phyloP scores from a whole-genome alignment of 2,888 invertebrate genomes.

The Ophonus ardosiacus region DNA sequence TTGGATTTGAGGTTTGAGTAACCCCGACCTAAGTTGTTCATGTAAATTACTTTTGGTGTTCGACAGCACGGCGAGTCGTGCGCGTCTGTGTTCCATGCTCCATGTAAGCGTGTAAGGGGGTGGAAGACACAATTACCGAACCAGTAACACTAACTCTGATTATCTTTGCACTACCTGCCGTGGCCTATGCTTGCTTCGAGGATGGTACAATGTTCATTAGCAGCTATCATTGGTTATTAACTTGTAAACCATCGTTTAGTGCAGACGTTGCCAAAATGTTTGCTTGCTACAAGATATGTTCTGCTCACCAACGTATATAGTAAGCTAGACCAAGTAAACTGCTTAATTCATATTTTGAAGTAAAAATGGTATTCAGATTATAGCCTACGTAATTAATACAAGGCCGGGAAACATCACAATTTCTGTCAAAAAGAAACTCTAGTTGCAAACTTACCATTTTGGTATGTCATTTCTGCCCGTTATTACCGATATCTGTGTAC shows the following conservation, averaged over 20 bases:
- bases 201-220: slow-evolving; percentile 48
- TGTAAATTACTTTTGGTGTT: slow-evolving; percentile 45
- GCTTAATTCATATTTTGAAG: too few relatives aligned
- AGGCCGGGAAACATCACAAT: too few relatives aligned
- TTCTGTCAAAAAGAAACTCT: too few relatives aligned
- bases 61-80: slow-evolving; percentile 2
- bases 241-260: slow-evolving; percentile 51
- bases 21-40: slow-evolving; percentile 35
- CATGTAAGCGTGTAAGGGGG: slow-evolving; percentile 1
- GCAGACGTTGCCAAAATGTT: slow-evolving; percentile 40
- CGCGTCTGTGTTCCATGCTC: neutral
- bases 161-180: slow-evolving; percentile 53
- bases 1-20: neutral
- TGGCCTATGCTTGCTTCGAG: slow-evolving; percentile 1
- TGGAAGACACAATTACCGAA: slow-evolving; percentile 51
- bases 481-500: too few relatives aligned
- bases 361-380: too few relatives aligned
- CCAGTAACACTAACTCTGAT: slow-evolving; percentile 41
- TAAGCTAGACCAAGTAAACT: too few relatives aligned
- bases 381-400: too few relatives aligned
- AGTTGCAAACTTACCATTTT: too few relatives aligned
- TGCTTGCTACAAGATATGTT: neutral
- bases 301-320: neutral
- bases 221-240: slow-evolving; percentile 57
- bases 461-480: too few relatives aligned